These are phyloP conservation scores for Phrynosoma platyrhinos DNA, from an alignment of 2,113 vertebrate species.

Conservation along the genomic window DNA sequence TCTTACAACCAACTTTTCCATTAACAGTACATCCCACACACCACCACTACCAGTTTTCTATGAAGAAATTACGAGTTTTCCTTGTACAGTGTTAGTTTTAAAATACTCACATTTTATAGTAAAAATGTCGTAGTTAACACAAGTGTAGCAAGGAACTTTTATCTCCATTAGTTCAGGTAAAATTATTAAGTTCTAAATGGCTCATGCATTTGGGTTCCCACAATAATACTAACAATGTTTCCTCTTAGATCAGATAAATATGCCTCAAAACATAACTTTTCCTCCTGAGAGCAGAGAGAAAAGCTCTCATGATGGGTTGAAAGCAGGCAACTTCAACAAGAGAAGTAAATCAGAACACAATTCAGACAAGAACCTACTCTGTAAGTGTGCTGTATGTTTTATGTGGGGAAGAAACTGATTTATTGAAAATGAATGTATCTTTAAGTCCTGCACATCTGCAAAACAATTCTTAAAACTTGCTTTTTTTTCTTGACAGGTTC, in stretches of 20 bases:
- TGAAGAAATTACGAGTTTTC: too few relatives aligned
- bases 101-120: not conserved
- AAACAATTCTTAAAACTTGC: not conserved
- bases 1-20: too few relatives aligned
- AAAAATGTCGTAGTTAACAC: not conserved
- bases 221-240: fast-evolving
- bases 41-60: too few relatives aligned
- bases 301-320: not conserved
- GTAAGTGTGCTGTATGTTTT: slow-evolving; percentile 63
- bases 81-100: not conserved
- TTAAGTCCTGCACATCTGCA: not conserved
- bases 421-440: not conserved
- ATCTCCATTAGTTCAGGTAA: not conserved
- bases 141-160: not conserved
- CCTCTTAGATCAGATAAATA: not conserved
- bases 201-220: not conserved
- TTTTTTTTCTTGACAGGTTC: slow-evolving; percentile 66
- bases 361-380: slow-evolving; percentile 35
- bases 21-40: too few relatives aligned
- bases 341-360: slow-evolving; percentile 53
- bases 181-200: not conserved
- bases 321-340: slow-evolving; percentile 54
- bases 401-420: slow-evolving; percentile 70
- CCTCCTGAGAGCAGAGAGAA: slow-evolving; percentile 19
- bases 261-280: fast-evolving